Evolutionary conservation across 2,888 invertebrate genomes (phyloP).

Genomic region (Leptinotarsa haldemani): DNA sequence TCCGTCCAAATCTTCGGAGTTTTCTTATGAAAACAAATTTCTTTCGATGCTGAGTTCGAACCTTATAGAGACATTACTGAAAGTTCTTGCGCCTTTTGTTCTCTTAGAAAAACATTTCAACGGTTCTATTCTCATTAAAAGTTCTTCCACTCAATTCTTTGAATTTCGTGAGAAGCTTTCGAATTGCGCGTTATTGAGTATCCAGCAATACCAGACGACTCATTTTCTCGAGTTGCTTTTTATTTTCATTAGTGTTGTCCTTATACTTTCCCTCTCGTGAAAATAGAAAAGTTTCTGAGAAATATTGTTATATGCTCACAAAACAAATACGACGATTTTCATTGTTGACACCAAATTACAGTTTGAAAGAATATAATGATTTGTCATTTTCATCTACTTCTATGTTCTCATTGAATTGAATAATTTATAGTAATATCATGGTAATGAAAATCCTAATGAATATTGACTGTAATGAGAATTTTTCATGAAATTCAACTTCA

Average conservation of each 20-base stretch:
- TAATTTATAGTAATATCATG: no score
- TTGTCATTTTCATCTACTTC: no score
- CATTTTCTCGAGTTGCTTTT: conserved; percentile 25
- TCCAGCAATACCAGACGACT: conserved; percentile 26
- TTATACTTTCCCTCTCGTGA: no score
- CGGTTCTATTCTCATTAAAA: conserved; percentile 33
- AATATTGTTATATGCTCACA: no score
- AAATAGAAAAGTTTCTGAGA: no score
- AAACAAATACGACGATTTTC: no score
- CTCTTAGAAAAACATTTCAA: conserved; percentile 16
- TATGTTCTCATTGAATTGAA: no score
- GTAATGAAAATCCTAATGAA: no score
- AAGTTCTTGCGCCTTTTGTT: conserved; percentile 6
- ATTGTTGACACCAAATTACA: no score
- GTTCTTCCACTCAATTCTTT: conserved; percentile 25
- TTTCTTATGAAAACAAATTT: conserved; percentile 9
- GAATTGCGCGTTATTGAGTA: conserved; percentile 26
- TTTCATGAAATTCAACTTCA: no score
- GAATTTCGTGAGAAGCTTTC: conserved; percentile 18
- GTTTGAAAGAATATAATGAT: no score
- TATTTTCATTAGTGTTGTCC: conserved; percentile 3
- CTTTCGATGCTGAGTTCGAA: background rate
- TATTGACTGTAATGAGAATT: no score
- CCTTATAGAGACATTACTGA: conserved; percentile 6
- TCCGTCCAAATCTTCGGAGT: background rate